Evolutionary conservation across 2,888 invertebrate species (phyloP), one percentile per base, ranked within the genome.

Genomic region (Drosophila pseudotakahashii): DNA sequence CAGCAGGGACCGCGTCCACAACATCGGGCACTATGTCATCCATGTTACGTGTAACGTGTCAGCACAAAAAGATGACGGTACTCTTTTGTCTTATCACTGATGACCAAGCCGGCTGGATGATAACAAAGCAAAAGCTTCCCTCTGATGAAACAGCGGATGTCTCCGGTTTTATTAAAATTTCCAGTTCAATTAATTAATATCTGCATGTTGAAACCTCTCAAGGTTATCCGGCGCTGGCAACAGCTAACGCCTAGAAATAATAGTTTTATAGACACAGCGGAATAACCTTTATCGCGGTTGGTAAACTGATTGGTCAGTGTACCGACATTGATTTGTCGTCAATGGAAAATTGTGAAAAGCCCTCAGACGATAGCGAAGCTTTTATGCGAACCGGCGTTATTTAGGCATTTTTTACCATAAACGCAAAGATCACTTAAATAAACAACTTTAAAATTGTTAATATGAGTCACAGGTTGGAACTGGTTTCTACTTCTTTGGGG

Each of bases 1-100:
- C 76, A 14, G 77, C 72, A 13, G 88, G 89, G 52, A 67, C 77
- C 19, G 37, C 72, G 50, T 90, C 90, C 36, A 90, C 51, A 54
- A 90, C 85, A 72, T 90, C 90, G 5, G 90, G 90, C 42, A 89
- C 88, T 60, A 90, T 80, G 32, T 78, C 84, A 19, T 74, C 76
- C 81, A 81, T 83, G 59, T 59, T 63, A 63, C 55, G 53, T 83
- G 59, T 59, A 59, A 63, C 55, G 53, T 60, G 51, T 42, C 48
- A 30, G 48, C 13, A 11, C 19, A 42, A 42, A 55, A 55, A 42
- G 9, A 61, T 42, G 34, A 13, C 57, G 16, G n/a, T 61, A 63
- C 23, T 10, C 26, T 41, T 60, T 69, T 7, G 48, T 51, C 54
- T 76, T 84, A 81, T 81, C 72, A 45, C 47, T 63, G 26, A 47